A percentile compares a stretch with the other conserved stretches of the same genome.
Conservation (phyloP, 2,888 invertebrate species). For the Lampropteryx suffumata region DNA sequence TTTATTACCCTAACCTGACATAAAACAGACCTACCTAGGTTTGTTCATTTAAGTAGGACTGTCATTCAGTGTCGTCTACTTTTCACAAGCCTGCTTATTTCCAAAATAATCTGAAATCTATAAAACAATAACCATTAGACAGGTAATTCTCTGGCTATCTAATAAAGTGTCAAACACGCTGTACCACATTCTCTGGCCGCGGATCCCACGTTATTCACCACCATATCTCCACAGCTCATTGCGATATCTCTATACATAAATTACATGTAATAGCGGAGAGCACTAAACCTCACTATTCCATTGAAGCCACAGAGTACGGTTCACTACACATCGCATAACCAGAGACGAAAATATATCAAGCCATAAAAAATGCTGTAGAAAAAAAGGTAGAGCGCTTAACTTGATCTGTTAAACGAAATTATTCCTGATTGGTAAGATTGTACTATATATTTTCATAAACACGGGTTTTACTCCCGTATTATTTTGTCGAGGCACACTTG, state of each 20-base stretch:
- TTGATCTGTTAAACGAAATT: no score
- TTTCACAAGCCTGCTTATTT: no score
- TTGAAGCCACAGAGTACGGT: slow-evolving; percentile 6
- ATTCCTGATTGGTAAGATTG: no score
- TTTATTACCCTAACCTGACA: no score
- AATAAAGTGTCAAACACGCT: slow-evolving; percentile 1
- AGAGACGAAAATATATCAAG: slow-evolving; percentile 6
- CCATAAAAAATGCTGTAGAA: no score
- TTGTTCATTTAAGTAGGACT: no score
- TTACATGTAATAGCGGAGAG: slow-evolving; percentile 27
- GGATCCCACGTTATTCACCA: slow-evolving; percentile 24
- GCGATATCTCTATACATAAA: slow-evolving; percentile 31
- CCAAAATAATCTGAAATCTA: background rate
- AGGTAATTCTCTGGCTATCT: background rate
- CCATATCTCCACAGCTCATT: slow-evolving; percentile 16
- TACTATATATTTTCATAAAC: no score
- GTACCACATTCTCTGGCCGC: slow-evolving; percentile 1
- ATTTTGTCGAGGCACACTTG: no score
- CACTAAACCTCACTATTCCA: slow-evolving; percentile 22
- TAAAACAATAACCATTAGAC: slow-evolving; percentile 17
- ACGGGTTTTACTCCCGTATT: no score
- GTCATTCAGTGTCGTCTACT: no score
- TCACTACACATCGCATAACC: background rate
- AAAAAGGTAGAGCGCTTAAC: background rate
- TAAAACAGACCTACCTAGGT: no score